Base-by-base conservation (phyloP, 2,113 vertebrate genomes). In the Aptenodytes forsteri region DNA sequence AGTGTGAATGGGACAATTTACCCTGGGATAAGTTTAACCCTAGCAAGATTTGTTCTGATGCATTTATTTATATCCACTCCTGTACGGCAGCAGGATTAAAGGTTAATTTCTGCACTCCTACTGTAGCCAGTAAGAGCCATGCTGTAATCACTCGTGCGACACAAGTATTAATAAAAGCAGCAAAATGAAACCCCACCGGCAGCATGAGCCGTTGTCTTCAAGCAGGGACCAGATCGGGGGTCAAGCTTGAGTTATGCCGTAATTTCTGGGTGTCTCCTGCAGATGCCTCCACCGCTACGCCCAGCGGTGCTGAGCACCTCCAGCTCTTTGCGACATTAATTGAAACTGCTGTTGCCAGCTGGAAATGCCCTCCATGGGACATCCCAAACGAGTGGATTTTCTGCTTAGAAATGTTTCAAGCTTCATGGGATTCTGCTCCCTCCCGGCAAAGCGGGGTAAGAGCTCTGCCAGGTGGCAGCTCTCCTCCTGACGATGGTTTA, bases 261-360 rank as follows among this genome's bases (percentile, higher is more conserved):
- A 34, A 50, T 7, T 80, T 42, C 44, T 36, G 52, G 4, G 6
- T 32, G 25, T 46, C 59, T 87, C 46, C 59, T 54, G 55, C 30
- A 36, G 54, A 47, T 22, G n/a, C 2, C 0, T 69, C 40, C 46
- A 11, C 27, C 0, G 0, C 69, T 34, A 1, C 1, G 3, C 10
- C 58, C 62, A 22, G 56, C 0, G 4, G 55, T 8, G 16, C 78
- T 9, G 34, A 32, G 87, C 87, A 87, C 17, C n/a, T 64, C 62
- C 72, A 61, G 34, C 62, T 54, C 40, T 11, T 27, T 7, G 27
- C 14, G 46, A 40, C 16, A 5, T 36, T 27, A 14, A 32, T 12
- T 32, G 42, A 23, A 59, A 27, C 20, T 25, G 56, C 29, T 0
- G 0, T 5, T 42, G 23, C n/a, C 54, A 79, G 54, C 32, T 50